Evolutionary conservation across 2,797 vertebrate species (phyloP).

Genomic region (Coregonus sp.): DNA sequence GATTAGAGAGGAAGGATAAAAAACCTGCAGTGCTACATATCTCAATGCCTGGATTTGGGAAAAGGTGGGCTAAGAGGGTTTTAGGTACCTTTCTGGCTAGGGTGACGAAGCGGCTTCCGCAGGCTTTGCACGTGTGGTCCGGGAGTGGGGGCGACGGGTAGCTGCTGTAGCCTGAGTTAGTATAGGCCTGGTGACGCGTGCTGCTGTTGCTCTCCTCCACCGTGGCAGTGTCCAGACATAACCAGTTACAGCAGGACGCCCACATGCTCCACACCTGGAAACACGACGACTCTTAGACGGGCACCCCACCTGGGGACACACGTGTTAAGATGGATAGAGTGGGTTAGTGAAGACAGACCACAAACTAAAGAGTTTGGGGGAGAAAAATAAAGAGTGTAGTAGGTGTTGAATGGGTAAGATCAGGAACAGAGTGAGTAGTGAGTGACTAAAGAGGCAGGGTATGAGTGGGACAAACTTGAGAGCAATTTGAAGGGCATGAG

Average conservation of each 20-base stretch:
- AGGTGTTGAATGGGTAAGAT: too few species aligned
- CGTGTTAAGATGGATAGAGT: background rate
- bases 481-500: background rate
- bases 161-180: constrained; percentile 85
- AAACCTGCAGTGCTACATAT: background rate
- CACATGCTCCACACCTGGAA: constrained; percentile 77
- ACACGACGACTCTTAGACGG: background rate
- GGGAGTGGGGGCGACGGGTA: constrained; percentile 75
- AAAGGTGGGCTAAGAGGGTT: background rate
- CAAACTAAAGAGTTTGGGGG: too few species aligned
- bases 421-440: too few species aligned
- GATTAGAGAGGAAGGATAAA: too few species aligned
- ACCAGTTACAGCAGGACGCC: constrained; percentile 91
- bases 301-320: background rate
- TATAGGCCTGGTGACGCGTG: constrained; percentile 77
- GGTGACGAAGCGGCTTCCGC: constrained; percentile 74
- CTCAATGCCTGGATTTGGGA: background rate
- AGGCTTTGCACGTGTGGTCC: constrained; percentile 84
- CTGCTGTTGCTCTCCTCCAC: constrained; percentile 58
- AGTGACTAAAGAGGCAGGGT: background rate
- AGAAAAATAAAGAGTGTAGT: too few species aligned
- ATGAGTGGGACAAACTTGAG: background rate
- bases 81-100: constrained; percentile 81
- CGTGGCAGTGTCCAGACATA: constrained; percentile 84
- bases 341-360: background rate